Percentiles rank a stretch among this genome's conserved stretches.
Conservation (phyloP, 2,797 vertebrate species). For the Myripristis murdjan region DNA sequence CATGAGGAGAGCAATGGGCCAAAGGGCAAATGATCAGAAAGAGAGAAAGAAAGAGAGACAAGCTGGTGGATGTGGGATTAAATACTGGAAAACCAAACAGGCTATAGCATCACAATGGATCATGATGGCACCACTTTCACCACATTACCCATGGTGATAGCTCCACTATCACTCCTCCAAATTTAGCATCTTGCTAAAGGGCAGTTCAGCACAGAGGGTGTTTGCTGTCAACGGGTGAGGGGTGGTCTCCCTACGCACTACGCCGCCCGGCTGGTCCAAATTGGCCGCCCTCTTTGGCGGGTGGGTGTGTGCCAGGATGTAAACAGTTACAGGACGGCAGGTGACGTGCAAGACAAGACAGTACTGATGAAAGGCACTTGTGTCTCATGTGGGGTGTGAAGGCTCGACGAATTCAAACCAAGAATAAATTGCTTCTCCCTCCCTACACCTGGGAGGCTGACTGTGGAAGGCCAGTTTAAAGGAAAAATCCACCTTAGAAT, state of each 20-base stretch:
- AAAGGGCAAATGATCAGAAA: too few species aligned
- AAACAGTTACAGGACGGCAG: background rate
- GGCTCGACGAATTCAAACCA: conserved; percentile 39
- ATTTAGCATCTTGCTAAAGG: too few species aligned
- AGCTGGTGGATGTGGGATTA: background rate
- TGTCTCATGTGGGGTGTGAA: conserved; percentile 44
- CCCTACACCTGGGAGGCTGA: background rate
- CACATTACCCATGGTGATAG: too few species aligned
- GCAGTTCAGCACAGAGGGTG: too few species aligned
- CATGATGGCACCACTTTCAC: background rate
- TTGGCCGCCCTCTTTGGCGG: background rate
- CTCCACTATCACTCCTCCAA: too few species aligned
- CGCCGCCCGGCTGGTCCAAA: too few species aligned
- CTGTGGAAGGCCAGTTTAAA: background rate
- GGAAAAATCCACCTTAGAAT: conserved; percentile 10
- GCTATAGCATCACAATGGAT: background rate
- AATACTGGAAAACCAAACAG: background rate
- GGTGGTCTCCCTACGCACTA: too few species aligned
- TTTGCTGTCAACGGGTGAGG: too few species aligned
- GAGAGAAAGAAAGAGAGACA: background rate
- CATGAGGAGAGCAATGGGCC: too few species aligned
- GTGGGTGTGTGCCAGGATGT: background rate
- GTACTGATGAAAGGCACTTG: conserved; percentile 71
- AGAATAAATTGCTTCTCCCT: background rate
- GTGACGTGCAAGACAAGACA: conserved; percentile 4